Evolutionary conservation across 2,113 vertebrate genomes (phyloP), one percentile per base, ranked within the genome.

Genomic region (Scatophagus argus): DNA sequence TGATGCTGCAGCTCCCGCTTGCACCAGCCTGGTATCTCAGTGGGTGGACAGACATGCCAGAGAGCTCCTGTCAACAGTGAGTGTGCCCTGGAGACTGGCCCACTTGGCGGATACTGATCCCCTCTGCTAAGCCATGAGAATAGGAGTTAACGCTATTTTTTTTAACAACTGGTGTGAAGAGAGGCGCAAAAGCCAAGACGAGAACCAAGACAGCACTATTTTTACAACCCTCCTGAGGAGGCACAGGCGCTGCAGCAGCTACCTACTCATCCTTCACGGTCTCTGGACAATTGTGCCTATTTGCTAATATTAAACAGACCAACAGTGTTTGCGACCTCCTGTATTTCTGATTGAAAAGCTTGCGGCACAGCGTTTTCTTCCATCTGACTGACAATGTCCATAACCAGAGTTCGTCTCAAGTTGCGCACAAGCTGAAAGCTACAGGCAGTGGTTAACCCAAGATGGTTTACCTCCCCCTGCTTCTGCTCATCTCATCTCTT

Each of bases 391-490:
- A 38, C 79, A 44, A 29, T 17, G 43, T 44, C 56, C 63, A 16
- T 44, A 58, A 23, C 9, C 39, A 13, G 64, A 76, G 70, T 84
- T 78, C 61, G 47, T 67, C 58, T 77, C 32, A 39, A 83, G 85
- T 86, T 62, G 56, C 72, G 58, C 36, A 55, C 25, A 16, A 81
- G 56, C 63, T 58, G 34, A 84, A 80, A 81, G 87, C 90, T 90
- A 87, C 91, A 88, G 86, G 89, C 89, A 91, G 84, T 89, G 94
- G 95, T 96, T 96, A 96, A 94, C 90, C 88, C 87, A 86, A 47
- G 90, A 93, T 95, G 93, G 95, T 95, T 93, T 95, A 91, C 74
- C 68, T 25, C 61, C 84, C 77, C 41, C 27, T n/a, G 3, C 25
- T 70, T 56, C 61, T 27, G 62, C 59, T 92, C 91, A 91, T 92